Base-by-base conservation (phyloP, 2,797 vertebrate species). In the Syndactyla subalaris region DNA sequence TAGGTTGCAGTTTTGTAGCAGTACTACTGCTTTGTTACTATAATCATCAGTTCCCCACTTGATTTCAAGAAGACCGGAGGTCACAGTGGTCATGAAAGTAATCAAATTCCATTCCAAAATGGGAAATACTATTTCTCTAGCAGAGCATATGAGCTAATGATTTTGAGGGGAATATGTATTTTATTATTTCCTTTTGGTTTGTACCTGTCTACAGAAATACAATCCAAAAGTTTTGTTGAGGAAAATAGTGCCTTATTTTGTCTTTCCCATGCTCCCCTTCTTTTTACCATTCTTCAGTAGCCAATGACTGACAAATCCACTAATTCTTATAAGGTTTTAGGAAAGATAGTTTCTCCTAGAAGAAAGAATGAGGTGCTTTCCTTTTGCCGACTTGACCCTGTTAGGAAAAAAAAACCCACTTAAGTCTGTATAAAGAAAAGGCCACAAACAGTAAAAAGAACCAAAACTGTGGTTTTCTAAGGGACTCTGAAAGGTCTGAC, bases 351-450 rank as follows among this genome's bases (percentile, higher is more conserved):
- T 62, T 85, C 71, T 85, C 10, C 20, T 63, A 48, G 32, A 46
- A 24, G 51, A 71, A 85, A 11, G n/a, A 34, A 27, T 23, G 29
- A 58, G 39, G 8, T 58, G 12, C 6, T 67, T 79, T 63, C 5
- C 4, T 65, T 89, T 68, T 24, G 17, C 13, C 30, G 13, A 4
- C 19, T 79, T 68, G 39, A 26, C 17, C 21, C 7, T 83, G 9
- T 9, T 59, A 83, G n/a, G 3, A 61, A 58, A 1, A 2, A 2
- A 1, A 32, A 61, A 6, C 1, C 9, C 58, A 3, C 4, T 10
- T 39, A 24, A 59, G 70, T 45, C 36, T 34, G 12, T 65, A 34
- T 36, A 30, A 81, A 52, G 22, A 80, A 80, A 88, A 84, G 7
- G 18, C 12, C 32, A 57, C 21, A 48, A 73, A 74, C 32, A 83